Evolutionary conservation across 2,113 vertebrate genomes (phyloP), one percentile per base, ranked within the genome.

Genomic region (Salvelinus namaycush): DNA sequence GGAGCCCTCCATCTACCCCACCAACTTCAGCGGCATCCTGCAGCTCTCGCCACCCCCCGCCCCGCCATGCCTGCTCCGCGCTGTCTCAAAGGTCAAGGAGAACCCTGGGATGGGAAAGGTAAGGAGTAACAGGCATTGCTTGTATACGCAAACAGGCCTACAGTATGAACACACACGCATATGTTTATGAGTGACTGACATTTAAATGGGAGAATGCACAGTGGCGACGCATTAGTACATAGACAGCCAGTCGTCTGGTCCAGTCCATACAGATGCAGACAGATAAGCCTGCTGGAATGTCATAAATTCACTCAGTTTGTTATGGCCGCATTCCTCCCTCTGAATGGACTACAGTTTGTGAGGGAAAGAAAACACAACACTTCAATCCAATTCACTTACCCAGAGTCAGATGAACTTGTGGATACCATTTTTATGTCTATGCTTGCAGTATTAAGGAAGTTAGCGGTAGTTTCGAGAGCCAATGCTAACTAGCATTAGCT

Each of bases 31-130:
- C 0, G 95, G 92, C n/a, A 95, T 96, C 76, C 95, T 99, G 79
- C 98, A 97, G 91, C 86, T 92, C 22, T 97, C 92, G 0, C 95
- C 97, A 4, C 97, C 98, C 20, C 95, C 98, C 1, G 96, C 96
- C n/a, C 98, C 98, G 0, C 98, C 98, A 88, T 98, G 97, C 81
- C 93, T 99, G 82, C 92, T 99, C 79, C 93, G 97, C 72, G 97
- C 97, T 0, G 94, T 98, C 84, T 96, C 91, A 92, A 99, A 99
- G 93, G 96, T 97, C 88, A 99, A 99, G 92, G 98, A 99, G 84
- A 98, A 95, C 18, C 98, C 98, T 0, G 98, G 98, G 76, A 89
- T 99, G 91, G 98, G 98, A 91, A 99, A 99, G 97, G 98, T 99
- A 93, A 90, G 78, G 70, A 51, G 16, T 7, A 20, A 44, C n/a